phyloP scores from a whole-genome alignment of 2,797 vertebrate genomes.

The Urophycis tenuis region DNA sequence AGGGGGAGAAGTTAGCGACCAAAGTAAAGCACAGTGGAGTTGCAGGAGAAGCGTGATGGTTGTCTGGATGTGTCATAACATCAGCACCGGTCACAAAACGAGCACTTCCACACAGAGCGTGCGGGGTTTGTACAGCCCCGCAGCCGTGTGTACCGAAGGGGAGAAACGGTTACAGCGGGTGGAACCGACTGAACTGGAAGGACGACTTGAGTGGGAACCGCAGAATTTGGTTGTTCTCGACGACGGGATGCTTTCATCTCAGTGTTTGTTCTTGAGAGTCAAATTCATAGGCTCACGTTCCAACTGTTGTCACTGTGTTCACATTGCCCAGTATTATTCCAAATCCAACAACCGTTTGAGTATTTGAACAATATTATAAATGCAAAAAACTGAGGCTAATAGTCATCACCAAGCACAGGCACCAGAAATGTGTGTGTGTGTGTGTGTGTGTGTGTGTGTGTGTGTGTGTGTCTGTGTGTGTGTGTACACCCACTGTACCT shows the following conservation, averaged over 20 bases:
- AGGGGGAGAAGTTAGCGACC: background rate
- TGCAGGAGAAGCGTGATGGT: background rate
- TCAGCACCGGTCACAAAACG: background rate
- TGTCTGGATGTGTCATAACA: background rate
- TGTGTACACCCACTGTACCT: constrained; percentile 68
- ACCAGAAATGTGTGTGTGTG: background rate
- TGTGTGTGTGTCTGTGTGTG: background rate
- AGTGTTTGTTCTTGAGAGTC: background rate
- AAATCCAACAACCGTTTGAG: background rate
- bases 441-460: background rate
- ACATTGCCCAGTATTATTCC: background rate
- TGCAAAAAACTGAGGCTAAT: background rate
- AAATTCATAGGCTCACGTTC: background rate
- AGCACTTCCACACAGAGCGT: background rate
- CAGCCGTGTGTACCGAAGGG: background rate
- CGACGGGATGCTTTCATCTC: background rate
- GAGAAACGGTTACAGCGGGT: background rate
- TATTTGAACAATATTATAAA: background rate
- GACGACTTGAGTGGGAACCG: background rate
- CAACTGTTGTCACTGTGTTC: background rate
- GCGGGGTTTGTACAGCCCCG: background rate
- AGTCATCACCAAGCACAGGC: background rate
- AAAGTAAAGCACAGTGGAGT: background rate
- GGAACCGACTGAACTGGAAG: background rate
- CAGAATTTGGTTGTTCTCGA: background rate